Base-by-base conservation (phyloP, 2,888 invertebrate genomes). In the Hyles lineata region DNA sequence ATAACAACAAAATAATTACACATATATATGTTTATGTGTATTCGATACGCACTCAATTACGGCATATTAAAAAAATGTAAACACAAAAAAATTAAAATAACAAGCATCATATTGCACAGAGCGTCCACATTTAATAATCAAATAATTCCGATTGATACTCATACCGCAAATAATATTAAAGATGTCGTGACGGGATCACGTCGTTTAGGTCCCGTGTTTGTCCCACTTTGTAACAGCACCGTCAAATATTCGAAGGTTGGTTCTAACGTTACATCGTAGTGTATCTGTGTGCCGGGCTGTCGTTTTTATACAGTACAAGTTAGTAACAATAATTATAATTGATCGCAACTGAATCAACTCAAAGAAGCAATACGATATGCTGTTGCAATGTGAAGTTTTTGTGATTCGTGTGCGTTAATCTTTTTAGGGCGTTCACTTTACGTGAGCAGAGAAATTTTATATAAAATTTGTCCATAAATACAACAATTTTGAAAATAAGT, bases 41-140 rank as follows among this genome's bases (percentile, higher is more conserved):
- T 35, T 35, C 72, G 58, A 72, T 7, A 67, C 55, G 23, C 58
- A 67, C 58, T 55, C 63, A 63, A 23, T 23, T 67, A 67, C 32
- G 55, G 55, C 62, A 55, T n/a, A 32, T 63, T 62, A 62, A 63
- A 72, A 32, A 62, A 58, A 84, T 79, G 83, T 87, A 88, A 87
- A 86, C 84, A 88, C 89, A 91, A 89, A 91, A 90, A 87, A 86
- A 87, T 87, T 89, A 92, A 92, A 89, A 92, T 90, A 93, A 93
- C 92, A 92, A 93, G 93, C 93, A 90, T 90, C 88, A 81, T 92
- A 93, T 93, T 93, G 93, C 93, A 93, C 93, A 92, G 92, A 92
- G 85, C 91, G 91, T 93, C 89, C 89, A 90, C 87, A 90, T 91
- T 91, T 91, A 87, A 89, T 86, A 86, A 87, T 83, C 85, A 87